A percentile compares a stretch with the other conserved stretches of the same genome.
Evolutionary conservation across 2,888 invertebrate species (phyloP).

Genomic region (Drosophila fulvimacula): DNA sequence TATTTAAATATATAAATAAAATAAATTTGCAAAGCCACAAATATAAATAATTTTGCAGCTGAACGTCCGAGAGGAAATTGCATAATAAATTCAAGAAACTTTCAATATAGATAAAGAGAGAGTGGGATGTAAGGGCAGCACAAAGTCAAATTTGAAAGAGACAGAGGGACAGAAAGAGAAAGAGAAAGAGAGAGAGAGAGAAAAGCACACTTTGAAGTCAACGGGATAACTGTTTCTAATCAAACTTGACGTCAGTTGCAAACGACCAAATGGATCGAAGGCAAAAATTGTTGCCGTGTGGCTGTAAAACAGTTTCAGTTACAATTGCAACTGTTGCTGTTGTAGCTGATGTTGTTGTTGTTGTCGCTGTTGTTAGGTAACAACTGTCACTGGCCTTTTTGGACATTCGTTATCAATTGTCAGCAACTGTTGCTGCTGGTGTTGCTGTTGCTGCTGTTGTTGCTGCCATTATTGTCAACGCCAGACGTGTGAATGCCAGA

Average conservation of each 20-base stretch:
- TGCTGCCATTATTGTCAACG: slow-evolving; percentile 44
- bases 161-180: background rate
- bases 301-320: slow-evolving; percentile 30
- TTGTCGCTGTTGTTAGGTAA: slow-evolving; percentile 16
- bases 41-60: slow-evolving; percentile 6
- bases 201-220: slow-evolving; percentile 1
- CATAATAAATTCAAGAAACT: slow-evolving; percentile 19
- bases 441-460: slow-evolving; percentile 14
- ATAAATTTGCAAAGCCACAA: background rate
- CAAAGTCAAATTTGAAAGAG: background rate
- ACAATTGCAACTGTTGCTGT: slow-evolving; percentile 36
- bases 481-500: slow-evolving; percentile 49
- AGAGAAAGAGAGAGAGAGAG: background rate
- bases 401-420: slow-evolving; percentile 64
- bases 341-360: slow-evolving; percentile 6
- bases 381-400: slow-evolving; percentile 52
- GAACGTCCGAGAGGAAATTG: slow-evolving; percentile 6
- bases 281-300: slow-evolving; percentile 23
- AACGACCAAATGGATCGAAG: slow-evolving; percentile 19
- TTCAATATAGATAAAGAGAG: background rate
- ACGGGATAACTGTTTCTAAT: slow-evolving; percentile 32
- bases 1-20: background rate
- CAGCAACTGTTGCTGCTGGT: slow-evolving; percentile 45
- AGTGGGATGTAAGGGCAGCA: background rate
- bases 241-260: slow-evolving; percentile 33